A percentile compares a stretch with the other conserved stretches of the same genome.
phyloP scores from a whole-genome alignment of 2,113 vertebrate genomes.

The Chloroceryle aenea region DNA sequence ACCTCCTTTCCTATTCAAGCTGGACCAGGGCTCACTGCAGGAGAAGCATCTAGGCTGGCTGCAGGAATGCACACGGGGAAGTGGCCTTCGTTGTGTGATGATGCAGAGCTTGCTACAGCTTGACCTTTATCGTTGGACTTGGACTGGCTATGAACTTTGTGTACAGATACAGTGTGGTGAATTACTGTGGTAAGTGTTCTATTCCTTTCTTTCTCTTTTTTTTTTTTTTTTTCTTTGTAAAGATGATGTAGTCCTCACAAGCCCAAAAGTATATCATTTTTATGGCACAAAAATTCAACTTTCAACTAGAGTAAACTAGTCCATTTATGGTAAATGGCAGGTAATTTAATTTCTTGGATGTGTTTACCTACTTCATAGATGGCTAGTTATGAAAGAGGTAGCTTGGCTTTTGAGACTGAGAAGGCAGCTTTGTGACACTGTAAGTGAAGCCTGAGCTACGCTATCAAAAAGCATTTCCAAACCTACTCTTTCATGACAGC shows the following conservation, averaged over 20 bases:
- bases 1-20: neutral
- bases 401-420: neutral
- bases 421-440: neutral
- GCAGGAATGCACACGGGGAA: rapidly evolving
- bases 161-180: neutral
- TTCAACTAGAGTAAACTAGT: neutral
- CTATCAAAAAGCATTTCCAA: neutral
- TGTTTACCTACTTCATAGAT: neutral
- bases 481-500: neutral
- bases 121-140: neutral
- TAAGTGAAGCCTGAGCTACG: neutral
- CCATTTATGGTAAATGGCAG: neutral
- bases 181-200: neutral
- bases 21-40: rapidly evolving
- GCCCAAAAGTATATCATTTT: neutral
- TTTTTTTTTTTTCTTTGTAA: neutral
- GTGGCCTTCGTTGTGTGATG: neutral
- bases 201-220: neutral
- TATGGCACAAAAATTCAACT: neutral
- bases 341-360: neutral
- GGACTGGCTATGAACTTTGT: neutral
- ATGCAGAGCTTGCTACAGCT: neutral
- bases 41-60: neutral
- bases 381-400: neutral
- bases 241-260: neutral